Evolutionary conservation across 2,113 vertebrate genomes (phyloP), one percentile per base, ranked within the genome.

Genomic region (Vireo altiloquus): DNA sequence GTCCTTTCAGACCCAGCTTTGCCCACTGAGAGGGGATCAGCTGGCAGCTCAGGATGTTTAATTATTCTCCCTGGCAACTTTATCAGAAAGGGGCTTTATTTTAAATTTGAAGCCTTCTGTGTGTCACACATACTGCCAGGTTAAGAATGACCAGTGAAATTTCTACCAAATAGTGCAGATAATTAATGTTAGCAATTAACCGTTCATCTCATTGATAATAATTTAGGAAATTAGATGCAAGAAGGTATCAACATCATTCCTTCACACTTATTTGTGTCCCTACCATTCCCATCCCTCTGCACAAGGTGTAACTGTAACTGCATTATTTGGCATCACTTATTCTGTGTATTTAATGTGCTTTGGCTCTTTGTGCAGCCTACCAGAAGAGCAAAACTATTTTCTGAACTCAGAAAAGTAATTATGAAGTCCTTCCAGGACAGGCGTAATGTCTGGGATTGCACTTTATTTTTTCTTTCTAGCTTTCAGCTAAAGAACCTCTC

Each of bases 161-260:
- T 87, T 85, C 57, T 71, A 71, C 25, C 35, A 47, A 47, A 56
- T 10, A 16, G 9, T 65, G n/a, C 42, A 57, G 54, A 42, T 10
- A n/a, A 28, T 50, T 77, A 37, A 31, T 69, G 35, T 40, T 49
- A 25, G 46, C 46, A 47, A 35, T 65, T 70, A 87, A 39, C 31
- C 0, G 0, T 56, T 14, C 27, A 49, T 59, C 61, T 49, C 37
- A 20, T 2, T 47, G 18, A 8, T 35, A 47, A 35, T 49, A 44
- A 72, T 44, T 40, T 17, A 65, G 28, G 69, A 65, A 81, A 87
- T 64, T 22, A 83, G 54, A 87, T 49, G 22, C 35, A 53, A 40
- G 56, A 35, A 56, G 10, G 6, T 69, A n/a, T 74, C 49, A 56
- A 5, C 13, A 72, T 40, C 6, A 2, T 71, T 18, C 8, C 23